Evolutionary conservation across 2,888 invertebrate species (phyloP).

Genomic region (Adelognathus sp.): DNA sequence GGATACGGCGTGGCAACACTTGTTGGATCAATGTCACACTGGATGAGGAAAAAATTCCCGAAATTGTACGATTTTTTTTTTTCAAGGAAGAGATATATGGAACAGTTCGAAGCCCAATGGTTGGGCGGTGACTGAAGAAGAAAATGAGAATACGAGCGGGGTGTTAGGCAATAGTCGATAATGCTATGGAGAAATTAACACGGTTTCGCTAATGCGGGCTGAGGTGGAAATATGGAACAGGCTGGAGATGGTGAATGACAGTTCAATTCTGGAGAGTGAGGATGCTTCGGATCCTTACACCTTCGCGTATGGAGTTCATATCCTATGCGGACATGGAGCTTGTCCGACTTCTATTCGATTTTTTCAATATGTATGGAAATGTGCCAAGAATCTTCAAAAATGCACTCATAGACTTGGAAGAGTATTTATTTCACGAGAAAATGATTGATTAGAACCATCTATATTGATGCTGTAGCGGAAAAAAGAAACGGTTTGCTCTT

Average conservation of each 20-base stretch:
- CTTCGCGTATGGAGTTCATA: too few relatives aligned
- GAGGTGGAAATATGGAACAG: not conserved
- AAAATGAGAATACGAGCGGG: constrained; percentile 19
- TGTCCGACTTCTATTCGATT: too few relatives aligned
- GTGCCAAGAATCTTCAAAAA: too few relatives aligned
- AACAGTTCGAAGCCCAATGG: constrained; percentile 25
- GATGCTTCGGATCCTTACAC: too few relatives aligned
- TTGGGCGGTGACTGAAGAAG: constrained; percentile 46
- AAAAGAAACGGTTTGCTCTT: too few relatives aligned
- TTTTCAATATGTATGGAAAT: too few relatives aligned
- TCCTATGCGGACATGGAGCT: too few relatives aligned
- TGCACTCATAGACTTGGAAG: too few relatives aligned
- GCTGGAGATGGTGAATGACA: not conserved
- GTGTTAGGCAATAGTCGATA: constrained; percentile 52
- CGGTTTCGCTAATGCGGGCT: constrained; percentile 36
- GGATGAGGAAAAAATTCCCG: not conserved
- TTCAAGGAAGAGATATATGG: not conserved
- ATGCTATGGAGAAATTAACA: constrained; percentile 56
- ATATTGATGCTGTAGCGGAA: too few relatives aligned
- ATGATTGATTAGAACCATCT: too few relatives aligned
- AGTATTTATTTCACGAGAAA: too few relatives aligned
- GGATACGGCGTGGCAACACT: not conserved
- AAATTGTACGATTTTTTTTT: not conserved
- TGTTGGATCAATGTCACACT: constrained; percentile 26
- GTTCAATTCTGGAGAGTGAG: too few relatives aligned